Evolutionary conservation across 2,797 vertebrate genomes (phyloP).

Genomic region (Brotula barbata): DNA sequence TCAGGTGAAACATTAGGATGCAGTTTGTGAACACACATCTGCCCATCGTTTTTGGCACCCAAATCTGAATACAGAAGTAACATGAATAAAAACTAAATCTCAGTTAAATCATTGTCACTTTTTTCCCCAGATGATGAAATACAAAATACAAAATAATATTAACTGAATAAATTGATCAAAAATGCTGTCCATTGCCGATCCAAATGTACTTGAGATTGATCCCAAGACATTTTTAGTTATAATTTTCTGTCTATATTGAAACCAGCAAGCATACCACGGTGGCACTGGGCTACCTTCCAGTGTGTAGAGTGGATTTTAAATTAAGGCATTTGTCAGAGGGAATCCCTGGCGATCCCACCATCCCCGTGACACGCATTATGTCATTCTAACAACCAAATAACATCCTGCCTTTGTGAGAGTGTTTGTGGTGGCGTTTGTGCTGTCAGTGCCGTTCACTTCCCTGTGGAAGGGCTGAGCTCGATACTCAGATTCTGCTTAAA

Average conservation of each 20-base stretch:
- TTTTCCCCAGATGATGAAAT: too few relatives aligned
- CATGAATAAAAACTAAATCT: too few relatives aligned
- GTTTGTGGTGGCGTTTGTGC: neutral
- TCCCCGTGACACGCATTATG: neutral
- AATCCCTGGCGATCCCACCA: conserved; percentile 2
- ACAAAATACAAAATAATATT: too few relatives aligned
- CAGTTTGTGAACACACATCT: too few relatives aligned
- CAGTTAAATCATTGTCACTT: too few relatives aligned
- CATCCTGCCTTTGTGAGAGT: neutral
- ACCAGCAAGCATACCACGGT: conserved; percentile 1
- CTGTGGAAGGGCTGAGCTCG: too few relatives aligned
- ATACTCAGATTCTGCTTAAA: too few relatives aligned
- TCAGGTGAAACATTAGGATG: too few relatives aligned
- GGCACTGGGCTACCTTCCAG: conserved; percentile 6
- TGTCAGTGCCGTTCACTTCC: neutral
- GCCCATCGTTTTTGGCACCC: too few relatives aligned
- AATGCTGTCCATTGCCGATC: too few relatives aligned
- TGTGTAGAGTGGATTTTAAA: conserved; percentile 6
- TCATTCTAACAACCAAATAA: neutral
- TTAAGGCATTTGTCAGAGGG: neutral
- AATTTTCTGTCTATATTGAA: conserved; percentile 20
- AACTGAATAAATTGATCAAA: too few relatives aligned
- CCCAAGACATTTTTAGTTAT: neutral
- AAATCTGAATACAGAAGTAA: too few relatives aligned
- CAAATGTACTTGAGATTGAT: conserved; percentile 21